Base-by-base conservation (phyloP, 1,140 invertebrate species). In the Nasonia vitripennis region DNA sequence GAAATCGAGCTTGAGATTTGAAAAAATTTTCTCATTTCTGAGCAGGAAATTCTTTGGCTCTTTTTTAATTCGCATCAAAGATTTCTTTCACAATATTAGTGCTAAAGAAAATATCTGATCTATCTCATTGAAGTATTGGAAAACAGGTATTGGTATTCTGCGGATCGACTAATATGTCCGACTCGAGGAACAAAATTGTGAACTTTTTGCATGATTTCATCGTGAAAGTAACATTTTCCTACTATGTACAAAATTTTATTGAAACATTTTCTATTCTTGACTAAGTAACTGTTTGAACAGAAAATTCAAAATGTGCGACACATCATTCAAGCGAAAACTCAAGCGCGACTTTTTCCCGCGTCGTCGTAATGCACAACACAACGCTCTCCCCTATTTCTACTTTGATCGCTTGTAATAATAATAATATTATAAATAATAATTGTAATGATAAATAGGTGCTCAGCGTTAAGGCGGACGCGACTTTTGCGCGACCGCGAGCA, bases 1-100 rank as follows among this genome's bases (percentile, higher is more conserved):
- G 37, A 67, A 70, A 84, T 67, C 67, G 62, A 83, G 74, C 34
- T 84, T 84, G 37, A 77, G 12, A 74, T 74, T 74, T 14, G 34
- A 74, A 74, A 74, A 2, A 31, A 23, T 3, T 51, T 9, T 51
- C 48, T 27, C 14, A 62, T n/a, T 20, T n/a, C 55, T 14, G 51
- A 55, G 17, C 17, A 17, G 5, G 17, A 55, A 51, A 2, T 17
- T 55, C 17, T 55, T 55, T 55, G 17, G 4, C 51, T 5, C 51
- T 55, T 55, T 27, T 20, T 62, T 20, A 62, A 20, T 62, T n/a
- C 6, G 4, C 20, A 62, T 62, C 48, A 14, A 62, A 62, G 5
- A 1, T 7, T 62, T 62, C 17, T 2, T 17, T 1, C 6, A 2
- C 55, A 62, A 62, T 17, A 6, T 62, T 62, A 45, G 7, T 45